These are phyloP conservation scores for Leptopilina boulardi DNA, from an alignment of 1,140 invertebrate genomes.

Conservation along the genomic window DNA sequence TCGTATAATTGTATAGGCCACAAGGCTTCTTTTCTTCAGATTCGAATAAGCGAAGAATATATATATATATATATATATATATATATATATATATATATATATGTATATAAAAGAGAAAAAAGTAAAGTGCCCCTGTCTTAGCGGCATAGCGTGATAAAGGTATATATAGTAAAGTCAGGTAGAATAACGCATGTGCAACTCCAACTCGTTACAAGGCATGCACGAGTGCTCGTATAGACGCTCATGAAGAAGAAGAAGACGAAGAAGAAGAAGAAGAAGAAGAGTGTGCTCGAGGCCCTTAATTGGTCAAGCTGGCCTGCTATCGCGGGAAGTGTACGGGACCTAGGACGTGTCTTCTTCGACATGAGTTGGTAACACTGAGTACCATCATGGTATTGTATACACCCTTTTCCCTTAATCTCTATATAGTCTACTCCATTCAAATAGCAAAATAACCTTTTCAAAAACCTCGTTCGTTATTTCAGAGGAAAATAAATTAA, in stretches of 20 bases:
- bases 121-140: slow-evolving; percentile 25
- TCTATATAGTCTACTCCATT: no score
- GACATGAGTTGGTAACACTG: background rate
- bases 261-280: no score
- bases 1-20: background rate
- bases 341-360: slow-evolving; percentile 30
- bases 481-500: no score
- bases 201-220: slow-evolving; percentile 11
- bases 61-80: no score
- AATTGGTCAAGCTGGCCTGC: slow-evolving; percentile 41
- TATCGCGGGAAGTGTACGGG: slow-evolving; percentile 42
- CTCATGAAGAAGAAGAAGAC: slow-evolving; percentile 13
- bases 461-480: no score
- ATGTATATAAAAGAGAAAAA: no score
- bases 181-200: slow-evolving; percentile 26
- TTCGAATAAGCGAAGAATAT: background rate
- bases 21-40: slow-evolving; percentile 17
- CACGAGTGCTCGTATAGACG: slow-evolving; percentile 17
- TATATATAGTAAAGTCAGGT: slow-evolving; percentile 1
- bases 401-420: background rate
- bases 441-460: no score
- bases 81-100: no score
- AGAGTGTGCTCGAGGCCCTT: slow-evolving; percentile 39
- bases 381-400: background rate
- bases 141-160: slow-evolving; percentile 5